These are phyloP conservation scores for Pristionchus exspectatus DNA, from an alignment of 2,888 invertebrate genomes.

Conservation along the genomic window DNA sequence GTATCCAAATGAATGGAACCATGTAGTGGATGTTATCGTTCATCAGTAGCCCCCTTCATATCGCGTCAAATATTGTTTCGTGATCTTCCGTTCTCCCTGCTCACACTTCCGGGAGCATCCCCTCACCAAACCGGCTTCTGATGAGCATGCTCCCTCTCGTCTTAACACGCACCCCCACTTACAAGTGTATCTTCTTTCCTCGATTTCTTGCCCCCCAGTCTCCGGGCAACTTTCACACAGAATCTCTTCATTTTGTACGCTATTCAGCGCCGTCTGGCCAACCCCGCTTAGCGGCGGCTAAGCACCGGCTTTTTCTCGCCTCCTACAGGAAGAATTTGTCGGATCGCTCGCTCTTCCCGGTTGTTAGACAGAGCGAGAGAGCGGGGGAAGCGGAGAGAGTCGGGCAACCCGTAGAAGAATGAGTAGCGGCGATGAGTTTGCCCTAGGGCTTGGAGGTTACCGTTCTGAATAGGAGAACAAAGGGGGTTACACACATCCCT, in stretches of 20 bases:
- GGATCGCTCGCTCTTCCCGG: too few species aligned
- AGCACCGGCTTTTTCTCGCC: background rate
- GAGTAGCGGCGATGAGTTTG: too few species aligned
- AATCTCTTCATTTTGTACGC: background rate
- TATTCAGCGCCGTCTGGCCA: background rate
- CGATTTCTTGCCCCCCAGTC: background rate
- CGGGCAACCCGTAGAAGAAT: too few species aligned
- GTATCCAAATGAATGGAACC: too few species aligned
- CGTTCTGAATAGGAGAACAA: too few species aligned
- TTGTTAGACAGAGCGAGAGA: background rate
- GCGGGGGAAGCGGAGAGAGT: too few species aligned
- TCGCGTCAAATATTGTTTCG: too few species aligned
- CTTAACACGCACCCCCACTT: background rate
- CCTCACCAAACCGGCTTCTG: background rate
- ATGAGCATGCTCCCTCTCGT: background rate
- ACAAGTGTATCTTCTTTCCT: conserved; percentile 16
- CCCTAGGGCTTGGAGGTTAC: too few species aligned
- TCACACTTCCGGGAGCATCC: background rate
- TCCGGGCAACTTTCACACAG: background rate
- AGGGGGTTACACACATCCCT: too few species aligned
- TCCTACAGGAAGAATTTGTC: background rate
- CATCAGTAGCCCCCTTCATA: too few species aligned
- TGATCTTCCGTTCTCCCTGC: background rate
- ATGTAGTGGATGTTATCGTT: too few species aligned
- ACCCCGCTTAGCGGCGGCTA: conserved; percentile 6